These are phyloP conservation scores for Subacronicta megacephala DNA, from an alignment of 2,888 invertebrate genomes.

Conservation along the genomic window DNA sequence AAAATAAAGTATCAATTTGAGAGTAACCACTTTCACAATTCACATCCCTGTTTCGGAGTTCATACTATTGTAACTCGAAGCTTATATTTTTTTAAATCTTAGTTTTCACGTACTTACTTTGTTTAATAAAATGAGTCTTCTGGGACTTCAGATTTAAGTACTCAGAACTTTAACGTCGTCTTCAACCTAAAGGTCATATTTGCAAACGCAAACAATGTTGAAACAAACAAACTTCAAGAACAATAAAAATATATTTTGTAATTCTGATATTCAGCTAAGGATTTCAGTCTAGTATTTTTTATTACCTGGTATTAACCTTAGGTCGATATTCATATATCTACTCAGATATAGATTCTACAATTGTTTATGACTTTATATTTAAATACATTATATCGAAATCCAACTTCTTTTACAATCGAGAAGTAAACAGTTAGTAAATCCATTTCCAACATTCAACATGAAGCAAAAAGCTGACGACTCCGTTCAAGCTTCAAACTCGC, in stretches of 20 bases:
- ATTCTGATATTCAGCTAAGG: too few species aligned
- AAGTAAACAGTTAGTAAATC: conserved; percentile 59
- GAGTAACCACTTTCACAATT: conserved; percentile 75
- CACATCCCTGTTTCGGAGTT: conserved; percentile 61
- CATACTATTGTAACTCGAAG: conserved; percentile 73
- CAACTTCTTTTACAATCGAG: conserved; percentile 56
- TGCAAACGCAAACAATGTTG: too few species aligned
- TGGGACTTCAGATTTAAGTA: conserved; percentile 5
- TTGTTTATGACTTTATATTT: too few species aligned
- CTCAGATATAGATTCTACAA: too few species aligned
- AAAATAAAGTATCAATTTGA: conserved; percentile 22
- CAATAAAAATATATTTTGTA: too few species aligned
- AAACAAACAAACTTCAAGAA: too few species aligned
- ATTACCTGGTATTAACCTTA: too few species aligned
- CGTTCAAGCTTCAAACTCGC: conserved; percentile 67
- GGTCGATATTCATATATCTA: too few species aligned
- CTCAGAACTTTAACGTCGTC: too few species aligned
- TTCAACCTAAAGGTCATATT: too few species aligned
- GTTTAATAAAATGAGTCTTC: conserved; percentile 17
- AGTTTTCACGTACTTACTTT: conserved; percentile 8
- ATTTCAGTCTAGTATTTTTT: too few species aligned
- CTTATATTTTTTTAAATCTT: conserved; percentile 26
- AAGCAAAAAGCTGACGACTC: conserved; percentile 76
- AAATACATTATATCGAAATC: conserved; percentile 1
- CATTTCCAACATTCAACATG: conserved; percentile 37